A percentile compares a stretch with the other conserved stretches of the same genome.
phyloP scores from a whole-genome alignment of 2,113 vertebrate genomes.

The Hystrix brachyura region DNA sequence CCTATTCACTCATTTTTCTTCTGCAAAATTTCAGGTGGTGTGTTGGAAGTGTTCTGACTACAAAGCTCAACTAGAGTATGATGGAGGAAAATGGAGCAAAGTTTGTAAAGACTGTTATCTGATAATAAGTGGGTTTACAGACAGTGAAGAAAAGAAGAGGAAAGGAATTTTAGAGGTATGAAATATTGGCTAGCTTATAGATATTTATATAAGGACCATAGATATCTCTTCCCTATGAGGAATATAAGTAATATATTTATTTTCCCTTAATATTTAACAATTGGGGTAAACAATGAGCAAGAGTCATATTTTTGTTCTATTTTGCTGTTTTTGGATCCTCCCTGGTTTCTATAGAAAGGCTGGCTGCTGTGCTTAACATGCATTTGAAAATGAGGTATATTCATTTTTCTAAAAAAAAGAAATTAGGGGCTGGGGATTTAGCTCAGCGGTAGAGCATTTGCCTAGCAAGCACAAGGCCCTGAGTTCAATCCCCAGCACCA shows the following conservation, averaged over 20 bases:
- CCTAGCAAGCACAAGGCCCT: too few species aligned
- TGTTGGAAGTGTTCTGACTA: constrained; percentile 99
- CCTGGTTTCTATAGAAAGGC: neutral
- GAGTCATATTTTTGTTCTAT: neutral
- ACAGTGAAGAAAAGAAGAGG: constrained; percentile 93
- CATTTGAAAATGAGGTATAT: neutral
- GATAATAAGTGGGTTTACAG: constrained; percentile 90
- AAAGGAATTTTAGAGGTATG: constrained; percentile 97
- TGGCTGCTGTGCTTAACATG: neutral
- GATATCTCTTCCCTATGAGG: neutral
- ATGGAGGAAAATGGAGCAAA: constrained; percentile 94
- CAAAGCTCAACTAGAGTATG: constrained; percentile 95
- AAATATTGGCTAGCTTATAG: neutral
- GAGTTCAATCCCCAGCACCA: too few species aligned
- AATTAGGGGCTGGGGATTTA: too few species aligned
- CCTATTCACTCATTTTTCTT: neutral
- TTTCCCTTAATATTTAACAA: constrained; percentile 10
- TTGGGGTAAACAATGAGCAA: neutral
- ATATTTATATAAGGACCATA: neutral
- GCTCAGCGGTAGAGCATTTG: too few species aligned
- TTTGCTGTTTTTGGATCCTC: neutral
- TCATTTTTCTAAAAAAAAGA: neutral
- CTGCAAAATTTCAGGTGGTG: constrained; percentile 92
- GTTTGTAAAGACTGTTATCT: constrained; percentile 97
- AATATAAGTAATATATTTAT: neutral